Base-by-base conservation (phyloP, 2,888 invertebrate species). In the Ennomos erosarius region DNA sequence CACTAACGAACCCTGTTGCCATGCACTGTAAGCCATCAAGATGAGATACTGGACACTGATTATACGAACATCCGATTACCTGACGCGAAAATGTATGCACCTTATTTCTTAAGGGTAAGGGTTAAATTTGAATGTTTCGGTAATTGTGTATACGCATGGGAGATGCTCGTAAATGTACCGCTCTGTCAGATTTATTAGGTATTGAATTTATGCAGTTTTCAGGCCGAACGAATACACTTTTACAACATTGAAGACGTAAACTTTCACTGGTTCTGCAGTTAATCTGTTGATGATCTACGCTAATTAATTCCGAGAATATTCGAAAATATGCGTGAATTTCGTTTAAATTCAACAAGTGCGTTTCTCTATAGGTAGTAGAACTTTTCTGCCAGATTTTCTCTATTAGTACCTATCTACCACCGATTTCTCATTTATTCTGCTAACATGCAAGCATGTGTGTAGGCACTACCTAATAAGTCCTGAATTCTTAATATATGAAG, bases 141-240 rank as follows among this genome's bases (percentile, higher is more conserved):
- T 26, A 26, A 26, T 40, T 33, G 16, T n/a, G 38, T 39, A 59
- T 58, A 57, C 64, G 58, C 52, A 48, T 44, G 34, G 36, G 36
- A 10, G 43, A 62, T 62, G 43, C 43, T 74, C 74, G 70, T 75
- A 75, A 79, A 79, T 59, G 60, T 59, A 65, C 55, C 56, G 68
- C 62, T 62, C 36, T 9, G 43, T 39, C 13, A 49, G 50, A 59
- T 59, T 59, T 59, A 59, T 59, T 54, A 50, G 49, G 54, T 45
- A 59, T 59, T 59, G 55, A 59, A 55, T 59, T 40, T 54, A 59
- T 50, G 50, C 45, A 38, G 49, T 59, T 67, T 69, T 70, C 65
- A 69, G 71, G 42, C 56, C 55, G 59, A 26, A 44, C 48, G 51
- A 62, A 66, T 76, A 73, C 67, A 71, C 68, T 71, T 75, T 78